Base-by-base conservation (phyloP, 2,797 vertebrate genomes). In the Merluccius polli region DNA sequence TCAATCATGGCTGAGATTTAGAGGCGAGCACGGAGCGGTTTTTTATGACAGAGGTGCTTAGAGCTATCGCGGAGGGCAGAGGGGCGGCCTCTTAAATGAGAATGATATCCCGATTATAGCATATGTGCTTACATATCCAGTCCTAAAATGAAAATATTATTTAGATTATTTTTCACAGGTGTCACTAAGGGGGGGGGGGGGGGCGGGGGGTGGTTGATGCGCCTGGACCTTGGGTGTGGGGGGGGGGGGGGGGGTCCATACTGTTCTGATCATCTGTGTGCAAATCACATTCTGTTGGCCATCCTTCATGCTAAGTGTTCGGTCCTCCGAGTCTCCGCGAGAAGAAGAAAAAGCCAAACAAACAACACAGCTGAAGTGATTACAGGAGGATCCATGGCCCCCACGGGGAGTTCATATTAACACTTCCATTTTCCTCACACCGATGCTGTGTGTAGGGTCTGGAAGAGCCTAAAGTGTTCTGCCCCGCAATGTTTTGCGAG, bases 1-100 rank as follows among this genome's bases (percentile, higher is more conserved):
- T 95, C 94, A 94, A 95, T 97, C 95, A 95, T 92, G 89, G 93
- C 91, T 90, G 88, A 93, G 94, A 92, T 92, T 92, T 93, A 95
- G 94, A 87, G 41, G 85, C 89, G 90, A 92, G 93, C 91, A 71
- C 92, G 90, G 90, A 92, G 92, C 91, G 91, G 65, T 30, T 93
- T 94, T 95, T 95, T 92, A 94, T 95, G 94, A 95, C 92, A 89
- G 94, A 92, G 94, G 93, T 85, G 92, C 93, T 93, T 89, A 91
- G 93, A 95, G 95, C 93, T 93, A 92, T 93, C 88, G 79, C 89
- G 82, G 91, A 93, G 94, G 92, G 93, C 93, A 93, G 92, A 92
- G 92, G 92, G 91, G 71, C 75, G 93, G 92, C 89, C 90, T 88
- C 90, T 91, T 93, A 90, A 93, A 74, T 32, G 72, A 78, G 74